These are phyloP conservation scores for Hippocampus barbouri DNA, from an alignment of 2,113 vertebrate species.

Conservation along the genomic window DNA sequence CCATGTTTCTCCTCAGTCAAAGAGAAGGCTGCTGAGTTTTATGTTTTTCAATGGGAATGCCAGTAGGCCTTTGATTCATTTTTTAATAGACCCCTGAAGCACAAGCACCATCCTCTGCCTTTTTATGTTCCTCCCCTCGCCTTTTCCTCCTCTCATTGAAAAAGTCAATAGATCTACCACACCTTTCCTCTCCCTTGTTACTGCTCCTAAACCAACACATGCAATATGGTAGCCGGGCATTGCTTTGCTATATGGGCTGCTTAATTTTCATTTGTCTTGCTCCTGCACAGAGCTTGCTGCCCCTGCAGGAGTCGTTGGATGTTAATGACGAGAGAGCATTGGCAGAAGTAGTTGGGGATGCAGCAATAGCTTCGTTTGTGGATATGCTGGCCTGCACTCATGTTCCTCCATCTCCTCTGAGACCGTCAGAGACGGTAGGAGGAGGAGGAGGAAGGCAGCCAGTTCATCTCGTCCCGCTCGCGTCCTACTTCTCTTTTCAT, in stretches of 20 bases:
- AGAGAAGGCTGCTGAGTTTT: slow-evolving; percentile 29
- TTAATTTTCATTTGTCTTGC: slow-evolving; percentile 9
- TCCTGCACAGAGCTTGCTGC: background rate
- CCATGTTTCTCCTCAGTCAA: slow-evolving; percentile 17
- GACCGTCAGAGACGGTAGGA: slow-evolving; percentile 17
- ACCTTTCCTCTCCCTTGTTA: slow-evolving; percentile 14
- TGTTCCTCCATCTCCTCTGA: slow-evolving; percentile 33
- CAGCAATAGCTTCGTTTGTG: slow-evolving; percentile 14
- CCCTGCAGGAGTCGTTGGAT: slow-evolving; percentile 6
- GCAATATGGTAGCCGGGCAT: background rate
- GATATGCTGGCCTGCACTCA: background rate
- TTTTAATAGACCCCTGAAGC: slow-evolving; percentile 64
- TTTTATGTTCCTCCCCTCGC: slow-evolving; percentile 13
- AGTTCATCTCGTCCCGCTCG: slow-evolving; percentile 33
- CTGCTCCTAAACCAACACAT: slow-evolving; percentile 11
- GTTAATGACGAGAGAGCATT: slow-evolving; percentile 23
- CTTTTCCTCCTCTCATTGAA: slow-evolving; percentile 17
- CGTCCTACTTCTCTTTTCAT: slow-evolving; percentile 39
- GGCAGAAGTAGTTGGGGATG: slow-evolving; percentile 8
- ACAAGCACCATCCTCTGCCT: slow-evolving; percentile 30
- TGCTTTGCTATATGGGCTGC: slow-evolving; percentile 10
- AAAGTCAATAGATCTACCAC: slow-evolving; percentile 32
- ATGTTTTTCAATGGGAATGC: slow-evolving; percentile 29
- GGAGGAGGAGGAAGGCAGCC: slow-evolving; percentile 27
- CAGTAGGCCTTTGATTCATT: slow-evolving; percentile 64